Base-by-base conservation (phyloP, 2,888 invertebrate species). In the Melolontha melolontha region DNA sequence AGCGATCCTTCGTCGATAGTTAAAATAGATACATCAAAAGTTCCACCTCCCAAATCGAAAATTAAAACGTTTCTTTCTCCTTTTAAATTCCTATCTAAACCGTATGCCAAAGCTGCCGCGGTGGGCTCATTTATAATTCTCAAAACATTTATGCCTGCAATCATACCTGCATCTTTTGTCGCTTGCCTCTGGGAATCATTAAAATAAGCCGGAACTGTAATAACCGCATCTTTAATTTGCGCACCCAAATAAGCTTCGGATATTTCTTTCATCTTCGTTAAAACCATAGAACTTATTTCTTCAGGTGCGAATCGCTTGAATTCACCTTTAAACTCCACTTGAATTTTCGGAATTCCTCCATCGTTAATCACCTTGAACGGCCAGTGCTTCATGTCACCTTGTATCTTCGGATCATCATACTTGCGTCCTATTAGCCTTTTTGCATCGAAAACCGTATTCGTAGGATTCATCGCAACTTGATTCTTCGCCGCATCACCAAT, bases 401-500 rank as follows among this genome's bases (percentile, higher is more conserved):
- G 92, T 47, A 93, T 92, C 75, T 91, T 89, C 0, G 84, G 85
- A 78, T 94, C 94, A 75, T 89, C 89, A 79, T 87, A 94, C 73
- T 90, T 90, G 71, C 94, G 88, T 42, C 95, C 95, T 79, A 95
- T 94, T 68, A 95, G 83, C 64, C 94, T 88, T 81, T 94, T 89
- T 77, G 83, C 90, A 80, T 90, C 89, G 81, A 90, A 91, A 39
- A 91, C 89, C 0, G 92, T 92, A 84, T 92, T 92, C 76, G 79
- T 85, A 27, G 92, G 92, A 82, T 92, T 92, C 84, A 89, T 85
- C 42, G 89, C 89, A 27, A 91, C 92, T 84, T 94, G 94, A 81
- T 93, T 93, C 83, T 94, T 94, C 40, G 94, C 94, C 14, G 93
- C 92, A 84, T 95, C 94, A 47, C 95, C 94, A 75, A 95, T 92